Conservation (phyloP, 1,140 invertebrate genomes). For the Bombus fervidus region DNA sequence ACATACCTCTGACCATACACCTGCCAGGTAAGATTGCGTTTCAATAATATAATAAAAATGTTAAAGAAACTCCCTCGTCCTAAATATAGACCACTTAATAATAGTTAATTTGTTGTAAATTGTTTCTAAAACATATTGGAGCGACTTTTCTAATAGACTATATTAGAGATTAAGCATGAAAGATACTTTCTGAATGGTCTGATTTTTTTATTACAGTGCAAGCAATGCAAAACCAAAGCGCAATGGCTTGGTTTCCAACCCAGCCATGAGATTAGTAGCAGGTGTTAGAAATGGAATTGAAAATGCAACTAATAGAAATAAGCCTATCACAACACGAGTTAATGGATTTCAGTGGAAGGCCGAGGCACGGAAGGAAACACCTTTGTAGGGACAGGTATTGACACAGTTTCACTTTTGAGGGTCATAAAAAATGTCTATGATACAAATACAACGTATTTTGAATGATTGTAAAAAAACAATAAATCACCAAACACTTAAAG, state of each 20-base stretch:
- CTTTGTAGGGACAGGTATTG: conserved; percentile 80
- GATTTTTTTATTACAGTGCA: conserved; percentile 70
- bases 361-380: conserved; percentile 80
- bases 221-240: conserved; percentile 87
- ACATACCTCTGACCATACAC: conserved; percentile 75
- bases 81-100: not conserved
- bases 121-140: not conserved
- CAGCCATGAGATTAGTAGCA: conserved; percentile 89
- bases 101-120: not conserved
- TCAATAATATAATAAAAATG: not conserved
- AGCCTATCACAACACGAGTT: conserved; percentile 80
- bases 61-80: not conserved
- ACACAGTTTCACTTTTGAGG: conserved; percentile 44
- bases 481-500: not conserved
- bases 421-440: conserved; percentile 6
- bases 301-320: conserved; percentile 82
- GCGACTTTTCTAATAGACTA: conserved; percentile 1
- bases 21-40: conserved; percentile 74
- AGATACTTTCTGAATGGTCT: conserved; percentile 6
- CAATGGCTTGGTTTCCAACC: conserved; percentile 96
- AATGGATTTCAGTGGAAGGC: conserved; percentile 82
- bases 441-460: conserved; percentile 8
- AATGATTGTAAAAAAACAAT: conserved; percentile 22
- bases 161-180: not conserved
- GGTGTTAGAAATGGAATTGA: conserved; percentile 88